Base-by-base conservation (phyloP, 1,140 invertebrate species). In the Globodera rostochiensis region DNA sequence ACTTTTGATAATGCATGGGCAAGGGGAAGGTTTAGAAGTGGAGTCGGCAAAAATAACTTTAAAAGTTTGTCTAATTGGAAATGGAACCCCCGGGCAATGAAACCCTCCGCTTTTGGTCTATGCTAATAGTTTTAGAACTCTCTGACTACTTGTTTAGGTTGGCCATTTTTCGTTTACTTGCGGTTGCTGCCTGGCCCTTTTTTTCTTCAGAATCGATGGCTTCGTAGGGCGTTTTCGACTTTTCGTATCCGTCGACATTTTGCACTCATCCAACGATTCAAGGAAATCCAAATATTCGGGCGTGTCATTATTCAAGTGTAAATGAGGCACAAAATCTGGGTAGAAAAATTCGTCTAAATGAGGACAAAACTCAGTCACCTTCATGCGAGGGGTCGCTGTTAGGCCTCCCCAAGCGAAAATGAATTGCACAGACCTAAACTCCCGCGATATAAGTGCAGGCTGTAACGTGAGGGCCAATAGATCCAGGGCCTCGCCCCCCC, bases 301-400 rank as follows among this genome's bases (percentile, higher is more conserved):
- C 5, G 36, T 19, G 36, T 46, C 67, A 67, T 79, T 74, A 15
- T 64, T 79, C 49, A 67, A 57, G 70, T 85, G 84, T 69, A 86
- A 74, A 77, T 86, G 87, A 2, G 85, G 85, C 3, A 88, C 86
- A 71, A 87, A 86, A 78, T 86, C 85, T 84, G 75, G 78, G 80
- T 83, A 71, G 79, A 21, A 83, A 67, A 83, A 49, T 73, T 6
- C 71, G 25, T 21, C 80, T 21, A 7, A 13, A 46, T 50, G 6
- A n/a, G 36, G n/a, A 15, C 8, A 80, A 21, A 81, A 67, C 9
- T 60, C 13, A 3, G 45, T 47, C 49, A 50, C 77, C 77, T 66
- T 83, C 84, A 73, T 85, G 83, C 9, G 71, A 74, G 0, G 82
- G 82, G 77, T 84, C 84, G 46, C 74, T 84, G 8, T 86, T 87